Evolutionary conservation across 2,113 vertebrate species (phyloP), one percentile per base, ranked within the genome.

Genomic region (Peromyscus leucopus): DNA sequence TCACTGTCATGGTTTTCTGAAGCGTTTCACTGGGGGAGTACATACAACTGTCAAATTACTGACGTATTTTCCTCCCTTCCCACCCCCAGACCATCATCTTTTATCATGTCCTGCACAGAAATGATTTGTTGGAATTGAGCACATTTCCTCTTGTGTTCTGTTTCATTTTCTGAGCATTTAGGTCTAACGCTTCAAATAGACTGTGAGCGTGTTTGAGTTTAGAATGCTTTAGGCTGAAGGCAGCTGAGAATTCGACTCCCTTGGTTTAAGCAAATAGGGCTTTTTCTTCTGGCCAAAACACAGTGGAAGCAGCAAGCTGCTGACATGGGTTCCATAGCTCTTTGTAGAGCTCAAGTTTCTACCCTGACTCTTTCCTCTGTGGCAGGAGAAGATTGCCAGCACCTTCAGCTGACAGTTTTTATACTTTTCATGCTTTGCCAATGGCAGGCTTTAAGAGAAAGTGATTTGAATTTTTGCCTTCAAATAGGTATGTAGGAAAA

Each of bases 381-480:
- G 85, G 59, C 55, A 71, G 31, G 74, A 93, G 87, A 92, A 9
- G 8, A 46, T 71, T 80, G 61, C 48, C 0, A 71, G 76, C 59
- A 90, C 55, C 65, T 7, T 2, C 1, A 95, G 19, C 63, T 85
- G n/a, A 89, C 42, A 24, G 7, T 78, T 94, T 84, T 71, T 9
- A 16, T 63, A 5, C 5, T 51, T 74, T 59, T 80, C 33, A 46
- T 46, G 26, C 57, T 24, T 51, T 42, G 48, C 36, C 61, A 31
- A 88, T 42, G 5, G 4, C n/a, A 84, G 48, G 2, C 28, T n/a
- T 80, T 36, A 46, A 28, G 76, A 21, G 8, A 85, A 72, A 72
- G 69, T 85, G 51, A 90, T 90, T 95, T 88, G 88, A 75, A 67
- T 82, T 85, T 96, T 94, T 95, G 26, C 16, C 59, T 95, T 96